A percentile compares a stretch with the other conserved stretches of the same genome.
Conservation (phyloP, 2,888 invertebrate species). For the Idaea straminata region DNA sequence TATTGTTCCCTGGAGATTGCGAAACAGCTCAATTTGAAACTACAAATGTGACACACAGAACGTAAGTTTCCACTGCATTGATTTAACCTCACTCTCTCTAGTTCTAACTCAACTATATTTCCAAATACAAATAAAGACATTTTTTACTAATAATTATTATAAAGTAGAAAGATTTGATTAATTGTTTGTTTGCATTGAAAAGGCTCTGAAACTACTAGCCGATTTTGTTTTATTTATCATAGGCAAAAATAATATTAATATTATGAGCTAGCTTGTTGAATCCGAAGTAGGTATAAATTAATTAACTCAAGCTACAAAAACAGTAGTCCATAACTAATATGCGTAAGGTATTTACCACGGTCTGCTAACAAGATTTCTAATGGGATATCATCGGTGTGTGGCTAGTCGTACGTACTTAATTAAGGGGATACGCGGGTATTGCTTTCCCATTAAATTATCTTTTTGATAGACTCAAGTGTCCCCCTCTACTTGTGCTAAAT, state of each 20-base stretch:
- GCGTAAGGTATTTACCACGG: neutral
- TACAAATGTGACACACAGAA: neutral
- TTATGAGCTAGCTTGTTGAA: neutral
- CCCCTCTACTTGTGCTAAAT: too few species aligned
- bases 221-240: too few species aligned
- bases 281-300: neutral
- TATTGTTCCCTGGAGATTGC: neutral
- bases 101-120: too few species aligned
- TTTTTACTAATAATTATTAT: too few species aligned
- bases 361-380: neutral
- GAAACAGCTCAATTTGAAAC: neutral
- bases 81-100: too few species aligned
- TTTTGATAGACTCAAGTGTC: too few species aligned
- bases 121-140: too few species aligned
- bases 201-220: too few species aligned
- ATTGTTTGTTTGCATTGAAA: too few species aligned
- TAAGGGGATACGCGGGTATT: neutral
- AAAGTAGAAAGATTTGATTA: too few species aligned
- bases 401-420: neutral
- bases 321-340: neutral
- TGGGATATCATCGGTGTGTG: neutral
- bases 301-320: neutral
- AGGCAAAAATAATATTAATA: too few species aligned
- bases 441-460: too few species aligned
- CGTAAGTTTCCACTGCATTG: neutral